Percentiles rank a stretch among this genome's conserved stretches.
Conservation (phyloP, 2,113 vertebrate species). For the Larimichthys crocea region DNA sequence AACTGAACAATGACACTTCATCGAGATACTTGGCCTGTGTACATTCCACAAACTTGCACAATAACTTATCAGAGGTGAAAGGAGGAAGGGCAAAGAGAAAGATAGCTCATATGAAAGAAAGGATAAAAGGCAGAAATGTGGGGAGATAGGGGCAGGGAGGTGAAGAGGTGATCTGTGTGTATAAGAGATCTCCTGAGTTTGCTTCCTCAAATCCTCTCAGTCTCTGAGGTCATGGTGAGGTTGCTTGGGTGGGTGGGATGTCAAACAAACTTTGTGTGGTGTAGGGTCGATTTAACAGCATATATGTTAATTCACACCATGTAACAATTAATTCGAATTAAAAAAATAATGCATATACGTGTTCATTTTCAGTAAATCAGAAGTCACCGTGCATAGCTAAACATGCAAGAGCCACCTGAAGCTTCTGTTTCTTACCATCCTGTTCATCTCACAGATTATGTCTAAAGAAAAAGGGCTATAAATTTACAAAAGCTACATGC, state of each 20-base stretch:
- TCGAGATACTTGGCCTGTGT: conserved; percentile 72
- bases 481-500: conserved; percentile 67
- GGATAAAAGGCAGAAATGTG: conserved; percentile 70
- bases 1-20: conserved; percentile 72
- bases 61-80: conserved; percentile 76
- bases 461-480: conserved; percentile 48
- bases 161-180: conserved; percentile 64
- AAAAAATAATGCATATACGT: background rate
- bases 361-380: background rate
- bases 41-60: conserved; percentile 79
- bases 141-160: conserved; percentile 68
- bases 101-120: conserved; percentile 70
- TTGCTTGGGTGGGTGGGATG: conserved; percentile 56
- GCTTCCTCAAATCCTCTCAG: conserved; percentile 48
- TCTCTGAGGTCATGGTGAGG: conserved; percentile 58
- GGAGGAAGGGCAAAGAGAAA: conserved; percentile 71
- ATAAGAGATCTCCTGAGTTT: conserved; percentile 54
- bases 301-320: background rate
- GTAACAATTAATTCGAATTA: background rate
- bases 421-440: conserved; percentile 20
- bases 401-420: conserved; percentile 26
- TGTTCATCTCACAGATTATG: conserved; percentile 22
- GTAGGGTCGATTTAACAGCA: conserved; percentile 4
- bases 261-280: conserved; percentile 29
- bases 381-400: background rate